phyloP scores from a whole-genome alignment of 2,888 invertebrate species.

The Athrips mouffetella region DNA sequence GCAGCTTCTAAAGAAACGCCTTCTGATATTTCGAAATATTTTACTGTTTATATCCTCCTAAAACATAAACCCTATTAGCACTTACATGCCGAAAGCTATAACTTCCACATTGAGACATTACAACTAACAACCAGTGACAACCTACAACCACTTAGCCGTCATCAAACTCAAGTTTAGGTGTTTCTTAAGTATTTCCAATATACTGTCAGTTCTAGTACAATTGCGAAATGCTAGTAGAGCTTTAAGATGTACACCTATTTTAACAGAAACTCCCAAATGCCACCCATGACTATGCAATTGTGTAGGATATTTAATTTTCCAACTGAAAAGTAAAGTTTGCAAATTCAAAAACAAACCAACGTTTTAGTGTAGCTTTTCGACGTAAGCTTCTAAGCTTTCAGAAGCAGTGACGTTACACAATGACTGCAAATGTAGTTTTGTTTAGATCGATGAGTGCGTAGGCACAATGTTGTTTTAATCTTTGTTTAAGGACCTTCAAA shows the following conservation, averaged over 20 bases:
- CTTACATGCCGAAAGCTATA: background rate
- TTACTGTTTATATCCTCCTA: background rate
- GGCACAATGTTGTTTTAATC: constrained; percentile 20
- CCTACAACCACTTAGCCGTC: constrained; percentile 16
- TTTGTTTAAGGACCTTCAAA: constrained; percentile 28
- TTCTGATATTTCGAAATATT: too few relatives aligned
- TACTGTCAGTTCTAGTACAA: background rate
- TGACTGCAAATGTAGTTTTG: too few relatives aligned
- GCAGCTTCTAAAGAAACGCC: too few relatives aligned
- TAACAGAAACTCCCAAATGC: background rate
- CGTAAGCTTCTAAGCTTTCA: background rate
- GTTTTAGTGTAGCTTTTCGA: too few relatives aligned
- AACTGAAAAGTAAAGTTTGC: background rate
- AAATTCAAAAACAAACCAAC: background rate
- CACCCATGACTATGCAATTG: background rate
- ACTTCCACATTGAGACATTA: background rate
- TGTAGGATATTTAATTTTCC: background rate
- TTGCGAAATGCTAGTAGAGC: background rate
- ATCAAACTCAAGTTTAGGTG: constrained; percentile 14
- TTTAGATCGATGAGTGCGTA: background rate
- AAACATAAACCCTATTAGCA: background rate
- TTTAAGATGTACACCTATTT: background rate
- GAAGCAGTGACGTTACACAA: background rate
- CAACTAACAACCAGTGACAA: background rate
- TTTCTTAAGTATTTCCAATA: background rate